Evolutionary conservation across 2,113 vertebrate species (phyloP).

Genomic region (Notechis scutatus): DNA sequence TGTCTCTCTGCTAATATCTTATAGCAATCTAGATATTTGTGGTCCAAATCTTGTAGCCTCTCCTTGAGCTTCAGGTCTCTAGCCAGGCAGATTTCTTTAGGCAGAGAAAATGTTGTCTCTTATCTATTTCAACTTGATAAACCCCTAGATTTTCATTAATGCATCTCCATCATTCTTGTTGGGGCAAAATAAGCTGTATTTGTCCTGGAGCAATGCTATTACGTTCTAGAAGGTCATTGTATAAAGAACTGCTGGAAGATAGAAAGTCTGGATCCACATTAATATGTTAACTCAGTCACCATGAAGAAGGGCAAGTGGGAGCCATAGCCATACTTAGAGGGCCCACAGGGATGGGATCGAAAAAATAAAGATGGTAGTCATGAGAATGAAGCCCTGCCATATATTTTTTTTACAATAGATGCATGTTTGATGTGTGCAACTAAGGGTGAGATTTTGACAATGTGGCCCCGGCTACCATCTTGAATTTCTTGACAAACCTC

Average conservation of each 20-base stretch:
- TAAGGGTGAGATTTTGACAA: not conserved
- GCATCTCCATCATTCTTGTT: not conserved
- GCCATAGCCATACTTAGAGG: not conserved
- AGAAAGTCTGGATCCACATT: not conserved
- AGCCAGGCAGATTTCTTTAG: not conserved
- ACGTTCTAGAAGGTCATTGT: not conserved
- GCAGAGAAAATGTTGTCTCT: not conserved
- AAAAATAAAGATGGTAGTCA: not conserved
- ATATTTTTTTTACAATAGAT: not conserved
- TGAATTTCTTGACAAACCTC: not conserved
- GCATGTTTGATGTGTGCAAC: not conserved
- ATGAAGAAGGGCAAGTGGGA: not conserved
- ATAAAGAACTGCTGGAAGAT: not conserved
- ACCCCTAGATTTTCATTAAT: not conserved
- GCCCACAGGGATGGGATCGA: not conserved
- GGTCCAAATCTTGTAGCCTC: not conserved
- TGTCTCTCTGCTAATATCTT: not conserved
- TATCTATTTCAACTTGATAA: not conserved
- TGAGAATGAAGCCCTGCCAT: not conserved
- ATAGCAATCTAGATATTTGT: not conserved
- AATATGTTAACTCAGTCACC: not conserved
- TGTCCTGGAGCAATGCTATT: not conserved
- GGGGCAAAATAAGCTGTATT: not conserved
- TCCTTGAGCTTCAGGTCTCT: not conserved
- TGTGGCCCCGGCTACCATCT: not conserved